Evolutionary conservation across 2,113 vertebrate species (phyloP), one percentile per base, ranked within the genome.

Genomic region (Anas platyrhynchos): DNA sequence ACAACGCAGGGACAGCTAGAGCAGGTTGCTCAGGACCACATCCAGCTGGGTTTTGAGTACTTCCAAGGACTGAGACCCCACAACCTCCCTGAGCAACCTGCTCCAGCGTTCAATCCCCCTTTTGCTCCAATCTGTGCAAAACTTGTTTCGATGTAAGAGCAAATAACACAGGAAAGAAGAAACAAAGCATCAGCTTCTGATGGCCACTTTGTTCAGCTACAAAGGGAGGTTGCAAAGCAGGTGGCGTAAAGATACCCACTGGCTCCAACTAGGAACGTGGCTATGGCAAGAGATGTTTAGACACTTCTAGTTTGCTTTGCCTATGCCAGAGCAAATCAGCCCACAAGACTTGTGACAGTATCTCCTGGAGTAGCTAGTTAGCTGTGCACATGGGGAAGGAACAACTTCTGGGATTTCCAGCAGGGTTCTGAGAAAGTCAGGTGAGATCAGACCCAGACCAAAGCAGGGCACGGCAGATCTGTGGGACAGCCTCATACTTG

Each of bases 121-220:
- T 14, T 11, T 26, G 48, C 81, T 88, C 92, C 69, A 16, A 8
- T 2, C 63, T 32, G 25, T 18, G 84, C 83, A 72, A 18, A 91
- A 55, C 43, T 41, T 3, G 0, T 48, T 56, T 52, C 78, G n/a
- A 13, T 58, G 2, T 1, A 31, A 78, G 44, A 63, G 62, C 69
- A 92, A 89, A 4, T 22, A 55, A 79, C 34, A 68, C 46, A 58
- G 62, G 27, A 44, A 58, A 86, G 83, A 84, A 89, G 80, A 89
- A 95, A 91, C 76, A 82, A 88, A 96, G 66, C 95, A 72, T 22
- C 90, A 92, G 86, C 68, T 78, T n/a, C 85, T 15, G 52, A 71
- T 18, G 66, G 86, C 41, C 92, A 74, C 83, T 76, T 55, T 66
- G 93, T 13, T 63, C 85, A 91, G 86, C 84, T 74, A 22, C 44